These are phyloP conservation scores for Ichneumoninae sp. DNA, from an alignment of 2,888 invertebrate species.

Conservation along the genomic window DNA sequence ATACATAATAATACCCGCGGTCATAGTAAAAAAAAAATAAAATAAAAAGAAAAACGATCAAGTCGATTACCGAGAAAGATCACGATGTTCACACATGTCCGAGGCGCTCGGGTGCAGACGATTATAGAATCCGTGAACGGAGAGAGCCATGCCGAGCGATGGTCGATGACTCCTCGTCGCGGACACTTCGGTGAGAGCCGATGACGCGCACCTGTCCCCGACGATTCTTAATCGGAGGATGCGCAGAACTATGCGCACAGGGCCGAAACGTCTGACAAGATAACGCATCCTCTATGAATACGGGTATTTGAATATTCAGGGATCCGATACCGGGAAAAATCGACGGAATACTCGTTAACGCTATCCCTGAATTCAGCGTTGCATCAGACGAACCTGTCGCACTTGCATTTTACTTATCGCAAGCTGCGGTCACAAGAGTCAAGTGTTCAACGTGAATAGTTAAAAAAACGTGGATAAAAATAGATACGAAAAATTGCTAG, in stretches of 20 bases:
- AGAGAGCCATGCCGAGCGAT: conserved; percentile 7
- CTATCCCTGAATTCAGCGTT: conserved; percentile 30
- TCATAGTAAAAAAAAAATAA: neutral
- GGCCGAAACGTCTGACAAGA: conserved; percentile 28
- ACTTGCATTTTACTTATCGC: neutral
- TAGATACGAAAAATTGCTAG: neutral
- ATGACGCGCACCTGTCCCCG: conserved; percentile 16
- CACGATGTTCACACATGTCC: conserved; percentile 46
- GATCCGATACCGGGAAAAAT: neutral
- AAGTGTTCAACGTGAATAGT: neutral
- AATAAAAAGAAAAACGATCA: conserved; percentile 7
- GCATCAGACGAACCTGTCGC: neutral
- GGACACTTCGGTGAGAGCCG: conserved; percentile 3
- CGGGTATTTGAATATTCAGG: conserved; percentile 51
- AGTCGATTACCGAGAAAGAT: conserved; percentile 52
- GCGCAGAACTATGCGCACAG: conserved; percentile 15
- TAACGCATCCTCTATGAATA: conserved; percentile 19
- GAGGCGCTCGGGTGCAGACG: conserved; percentile 43
- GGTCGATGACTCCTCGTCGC: conserved; percentile 51
- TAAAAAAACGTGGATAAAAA: neutral
- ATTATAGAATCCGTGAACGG: conserved; percentile 59
- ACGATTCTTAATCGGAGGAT: too few species aligned
- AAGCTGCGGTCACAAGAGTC: neutral
- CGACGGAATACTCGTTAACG: conserved; percentile 23
- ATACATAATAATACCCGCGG: conserved; percentile 6